Conservation (phyloP, 2,888 invertebrate species). For the Drosophila picticornis region DNA sequence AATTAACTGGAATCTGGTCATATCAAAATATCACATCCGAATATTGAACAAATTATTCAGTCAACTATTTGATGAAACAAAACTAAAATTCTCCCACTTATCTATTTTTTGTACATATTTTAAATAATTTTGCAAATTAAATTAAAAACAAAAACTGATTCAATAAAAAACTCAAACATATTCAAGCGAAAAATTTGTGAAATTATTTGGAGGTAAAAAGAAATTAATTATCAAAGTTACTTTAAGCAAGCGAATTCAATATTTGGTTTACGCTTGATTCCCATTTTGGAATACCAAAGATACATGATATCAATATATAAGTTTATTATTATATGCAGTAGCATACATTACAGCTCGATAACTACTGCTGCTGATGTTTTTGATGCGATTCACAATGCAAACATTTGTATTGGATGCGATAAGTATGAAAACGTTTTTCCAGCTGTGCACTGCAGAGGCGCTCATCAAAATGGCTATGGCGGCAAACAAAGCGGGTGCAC, state of each 20-base stretch:
- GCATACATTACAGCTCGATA: neutral
- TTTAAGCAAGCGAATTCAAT: neutral
- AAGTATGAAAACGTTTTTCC: conserved; percentile 31
- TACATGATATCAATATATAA: neutral
- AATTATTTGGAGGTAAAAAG: neutral
- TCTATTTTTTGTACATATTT: neutral
- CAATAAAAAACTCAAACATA: neutral
- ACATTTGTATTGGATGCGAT: conserved; percentile 53
- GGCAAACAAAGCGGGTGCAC: conserved; percentile 67
- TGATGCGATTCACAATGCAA: conserved; percentile 15
- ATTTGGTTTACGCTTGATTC: neutral
- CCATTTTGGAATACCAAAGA: neutral
- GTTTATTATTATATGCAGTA: neutral
- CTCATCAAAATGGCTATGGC: conserved; percentile 33
- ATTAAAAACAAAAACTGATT: neutral
- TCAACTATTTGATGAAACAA: conserved; percentile 9
- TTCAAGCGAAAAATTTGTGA: neutral
- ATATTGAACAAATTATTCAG: conserved; percentile 36
- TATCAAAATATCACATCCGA: conserved; percentile 2
- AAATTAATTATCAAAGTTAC: neutral
- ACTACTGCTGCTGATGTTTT: neutral
- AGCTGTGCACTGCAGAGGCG: conserved; percentile 43
- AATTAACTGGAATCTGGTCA: conserved; percentile 20
- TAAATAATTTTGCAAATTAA: too few relatives aligned
- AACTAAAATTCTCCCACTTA: neutral